Evolutionary conservation across 2,113 vertebrate species (phyloP).

Genomic region (Maccullochella peelii): DNA sequence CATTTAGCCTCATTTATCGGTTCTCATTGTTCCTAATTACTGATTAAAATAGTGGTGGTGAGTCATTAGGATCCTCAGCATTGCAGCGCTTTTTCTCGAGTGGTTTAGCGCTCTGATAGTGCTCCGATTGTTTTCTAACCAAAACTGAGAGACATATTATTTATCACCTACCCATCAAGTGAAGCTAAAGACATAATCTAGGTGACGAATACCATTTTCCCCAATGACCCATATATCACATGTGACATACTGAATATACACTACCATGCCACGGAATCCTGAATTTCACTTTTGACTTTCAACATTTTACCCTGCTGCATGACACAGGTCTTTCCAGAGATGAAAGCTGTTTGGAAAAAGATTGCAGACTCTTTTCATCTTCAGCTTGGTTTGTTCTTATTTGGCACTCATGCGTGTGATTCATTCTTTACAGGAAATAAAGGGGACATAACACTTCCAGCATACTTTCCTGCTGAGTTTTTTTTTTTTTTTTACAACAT

Average conservation of each 20-base stretch:
- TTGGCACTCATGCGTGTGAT: conserved; percentile 1
- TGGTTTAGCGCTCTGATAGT: too few relatives aligned
- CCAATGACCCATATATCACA: background rate
- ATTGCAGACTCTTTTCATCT: background rate
- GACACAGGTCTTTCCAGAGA: background rate
- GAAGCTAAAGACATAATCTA: background rate
- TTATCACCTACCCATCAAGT: background rate
- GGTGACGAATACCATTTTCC: background rate
- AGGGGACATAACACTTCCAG: background rate
- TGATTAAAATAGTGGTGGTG: background rate
- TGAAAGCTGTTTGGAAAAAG: background rate
- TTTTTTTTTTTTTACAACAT: background rate
- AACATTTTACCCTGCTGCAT: background rate
- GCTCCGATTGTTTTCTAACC: too few relatives aligned
- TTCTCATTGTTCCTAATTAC: background rate
- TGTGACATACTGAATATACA: background rate
- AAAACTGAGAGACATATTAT: background rate
- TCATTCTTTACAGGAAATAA: conserved; percentile 35
- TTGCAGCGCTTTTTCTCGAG: background rate
- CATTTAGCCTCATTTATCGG: conserved; percentile 1
- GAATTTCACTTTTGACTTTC: background rate
- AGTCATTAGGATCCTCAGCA: background rate
- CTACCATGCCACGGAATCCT: background rate
- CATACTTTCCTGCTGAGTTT: background rate
- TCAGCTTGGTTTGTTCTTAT: conserved; percentile 19